A percentile compares a stretch with the other conserved stretches of the same genome.
These are phyloP conservation scores for Mycalesis mineus DNA, from an alignment of 2,888 invertebrate genomes.

Conservation along the genomic window DNA sequence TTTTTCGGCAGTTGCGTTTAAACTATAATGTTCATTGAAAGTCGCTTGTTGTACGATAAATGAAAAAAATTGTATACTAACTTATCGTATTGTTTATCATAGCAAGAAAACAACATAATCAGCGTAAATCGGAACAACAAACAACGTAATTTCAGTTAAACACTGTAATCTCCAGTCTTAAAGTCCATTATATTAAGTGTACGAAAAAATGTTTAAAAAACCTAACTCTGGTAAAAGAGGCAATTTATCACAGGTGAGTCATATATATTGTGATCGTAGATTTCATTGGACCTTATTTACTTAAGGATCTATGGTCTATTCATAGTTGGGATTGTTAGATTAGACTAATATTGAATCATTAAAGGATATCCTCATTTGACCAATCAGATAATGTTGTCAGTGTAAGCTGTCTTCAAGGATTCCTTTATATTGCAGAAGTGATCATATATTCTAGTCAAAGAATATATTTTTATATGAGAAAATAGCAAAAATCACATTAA, in stretches of 20 bases:
- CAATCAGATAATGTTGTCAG: not conserved
- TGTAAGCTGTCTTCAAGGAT: not conserved
- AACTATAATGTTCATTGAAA: not conserved
- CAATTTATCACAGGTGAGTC: slow-evolving; percentile 75
- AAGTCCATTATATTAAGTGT: not conserved
- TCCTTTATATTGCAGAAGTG: not conserved
- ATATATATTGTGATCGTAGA: slow-evolving; percentile 32
- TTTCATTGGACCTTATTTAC: slow-evolving; percentile 12
- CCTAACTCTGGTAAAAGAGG: slow-evolving; percentile 55
- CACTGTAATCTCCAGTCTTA: not conserved
- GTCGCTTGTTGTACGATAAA: not conserved
- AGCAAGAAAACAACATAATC: not conserved
- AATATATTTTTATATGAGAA: no score
- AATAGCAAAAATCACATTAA: no score
- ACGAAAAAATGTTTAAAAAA: slow-evolving; percentile 50
- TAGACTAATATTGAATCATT: not conserved
- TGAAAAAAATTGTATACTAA: not conserved
- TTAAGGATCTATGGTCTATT: slow-evolving; percentile 10
- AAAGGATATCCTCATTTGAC: not conserved
- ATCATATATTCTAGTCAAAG: no score
- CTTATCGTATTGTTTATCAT: not conserved
- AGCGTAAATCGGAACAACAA: not conserved
- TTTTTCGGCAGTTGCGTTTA: not conserved
- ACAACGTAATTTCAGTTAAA: not conserved
- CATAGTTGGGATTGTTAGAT: slow-evolving; percentile 6